phyloP scores from a whole-genome alignment of 2,888 invertebrate genomes.

The Heteropelma amictum region DNA sequence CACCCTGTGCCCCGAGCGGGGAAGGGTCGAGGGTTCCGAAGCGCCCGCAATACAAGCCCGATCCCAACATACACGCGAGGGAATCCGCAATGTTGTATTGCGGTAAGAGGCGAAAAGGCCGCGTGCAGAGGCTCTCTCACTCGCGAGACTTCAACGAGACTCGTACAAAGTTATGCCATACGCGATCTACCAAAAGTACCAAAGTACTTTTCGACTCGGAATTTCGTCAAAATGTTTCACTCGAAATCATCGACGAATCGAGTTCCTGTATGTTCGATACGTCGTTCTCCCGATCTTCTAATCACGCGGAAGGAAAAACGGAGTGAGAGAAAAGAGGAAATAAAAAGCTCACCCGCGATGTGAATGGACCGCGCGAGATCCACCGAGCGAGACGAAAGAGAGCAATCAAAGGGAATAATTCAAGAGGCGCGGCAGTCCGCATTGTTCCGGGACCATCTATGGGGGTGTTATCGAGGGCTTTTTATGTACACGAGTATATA shows the following conservation, averaged over 20 bases:
- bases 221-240: too few relatives aligned
- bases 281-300: slow-evolving; percentile 11
- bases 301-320: slow-evolving; percentile 4
- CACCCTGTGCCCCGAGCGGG: background rate
- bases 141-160: slow-evolving; percentile 33
- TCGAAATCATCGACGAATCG: too few relatives aligned
- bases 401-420: slow-evolving; percentile 78
- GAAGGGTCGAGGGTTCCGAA: slow-evolving; percentile 19
- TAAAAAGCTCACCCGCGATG: slow-evolving; percentile 11
- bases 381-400: slow-evolving; percentile 72
- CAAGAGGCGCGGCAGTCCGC: slow-evolving; percentile 72
- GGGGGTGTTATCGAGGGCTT: background rate
- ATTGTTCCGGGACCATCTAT: slow-evolving; percentile 69
- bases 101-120: slow-evolving; percentile 39
- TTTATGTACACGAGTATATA: background rate
- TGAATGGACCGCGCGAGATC: slow-evolving; percentile 55
- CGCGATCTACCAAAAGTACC: too few relatives aligned
- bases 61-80: slow-evolving; percentile 5
- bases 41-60: slow-evolving; percentile 2
- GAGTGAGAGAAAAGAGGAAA: background rate
- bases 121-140: slow-evolving; percentile 19
- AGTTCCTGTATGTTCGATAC: too few relatives aligned
- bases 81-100: slow-evolving; percentile 37
- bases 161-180: background rate
- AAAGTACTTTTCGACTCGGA: too few relatives aligned